Percentiles rank a stretch among this genome's conserved stretches.
These are phyloP conservation scores for Nettapus auritus DNA, from an alignment of 2,113 vertebrate genomes.

Conservation along the genomic window DNA sequence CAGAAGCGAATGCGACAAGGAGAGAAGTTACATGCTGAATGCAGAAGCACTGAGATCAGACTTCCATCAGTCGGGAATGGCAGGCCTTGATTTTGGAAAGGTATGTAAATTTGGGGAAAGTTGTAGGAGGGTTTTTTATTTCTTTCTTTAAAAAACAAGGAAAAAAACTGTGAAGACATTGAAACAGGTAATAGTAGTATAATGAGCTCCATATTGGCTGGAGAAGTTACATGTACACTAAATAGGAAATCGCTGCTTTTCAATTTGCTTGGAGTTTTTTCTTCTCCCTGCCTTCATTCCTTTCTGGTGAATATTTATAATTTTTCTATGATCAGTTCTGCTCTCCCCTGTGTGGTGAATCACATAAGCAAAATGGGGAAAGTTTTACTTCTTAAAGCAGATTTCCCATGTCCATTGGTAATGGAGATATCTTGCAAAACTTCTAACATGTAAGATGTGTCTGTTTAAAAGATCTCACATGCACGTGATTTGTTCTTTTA, in stretches of 20 bases:
- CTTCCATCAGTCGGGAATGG: slow-evolving; percentile 77
- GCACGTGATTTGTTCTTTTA: background rate
- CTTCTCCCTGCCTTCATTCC: background rate
- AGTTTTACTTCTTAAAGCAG: background rate
- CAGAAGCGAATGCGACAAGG: slow-evolving; percentile 51
- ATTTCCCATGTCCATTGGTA: background rate
- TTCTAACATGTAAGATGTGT: background rate
- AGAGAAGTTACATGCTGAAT: slow-evolving; percentile 74
- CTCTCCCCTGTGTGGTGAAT: background rate
- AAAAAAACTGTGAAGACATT: background rate
- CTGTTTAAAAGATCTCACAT: background rate
- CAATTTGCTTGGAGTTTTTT: background rate
- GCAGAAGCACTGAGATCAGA: slow-evolving; percentile 83
- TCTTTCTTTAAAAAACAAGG: background rate
- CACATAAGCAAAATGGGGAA: background rate
- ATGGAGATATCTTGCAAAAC: background rate
- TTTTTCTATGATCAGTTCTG: background rate
- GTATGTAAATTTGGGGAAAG: slow-evolving; percentile 57
- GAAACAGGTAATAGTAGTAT: background rate
- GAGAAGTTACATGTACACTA: background rate
- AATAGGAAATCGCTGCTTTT: background rate
- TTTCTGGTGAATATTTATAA: background rate
- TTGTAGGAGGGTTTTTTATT: background rate
- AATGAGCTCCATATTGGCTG: background rate
- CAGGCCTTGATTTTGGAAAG: slow-evolving; percentile 71